Evolutionary conservation across 2,888 invertebrate genomes (phyloP), one percentile per base, ranked within the genome.

Genomic region (Orthosia gothica): DNA sequence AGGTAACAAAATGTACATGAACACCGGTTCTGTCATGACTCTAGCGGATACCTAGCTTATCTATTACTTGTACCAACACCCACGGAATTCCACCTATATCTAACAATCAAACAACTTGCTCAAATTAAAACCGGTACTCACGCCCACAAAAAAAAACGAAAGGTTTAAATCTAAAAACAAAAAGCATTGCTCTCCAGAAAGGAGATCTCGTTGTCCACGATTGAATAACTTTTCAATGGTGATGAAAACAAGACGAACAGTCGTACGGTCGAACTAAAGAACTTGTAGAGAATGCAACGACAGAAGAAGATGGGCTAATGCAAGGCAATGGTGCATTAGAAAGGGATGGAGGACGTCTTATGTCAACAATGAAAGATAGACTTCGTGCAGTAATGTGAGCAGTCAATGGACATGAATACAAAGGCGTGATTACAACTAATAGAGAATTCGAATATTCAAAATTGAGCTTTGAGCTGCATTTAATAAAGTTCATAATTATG

Each of bases 331-430:
- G 45, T 62, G 63, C 63, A 81, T 67, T 55, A 70, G 80, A 90
- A 82, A 86, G 80, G 79, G 91, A 89, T 77, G 73, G 74, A 80
- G 69, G 76, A 87, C 83, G 89, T 91, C 89, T 91, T 91, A 89
- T 93, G 91, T 93, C 93, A 93, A 94, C 93, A 94, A 93, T 93
- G 92, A 93, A 91, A 91, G 91, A 93, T 92, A 92, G 90, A 90
- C 90, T 91, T 92, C 93, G 92, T 92, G 93, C 91, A 90, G 92
- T 93, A 93, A 94, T 93, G 91, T 94, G 94, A 93, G 90, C 91
- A 92, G 90, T 94, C 91, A 94, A 94, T 94, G 92, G 92, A 91
- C 89, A 89, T 85, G 84, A 87, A 88, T 85, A 87, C 92, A 90
- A 90, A 87, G 79, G 77, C 86, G 85, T 79, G 71, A 74, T 81